Conservation (phyloP, 2,113 vertebrate species). For the Nothoprocta pentlandii region DNA sequence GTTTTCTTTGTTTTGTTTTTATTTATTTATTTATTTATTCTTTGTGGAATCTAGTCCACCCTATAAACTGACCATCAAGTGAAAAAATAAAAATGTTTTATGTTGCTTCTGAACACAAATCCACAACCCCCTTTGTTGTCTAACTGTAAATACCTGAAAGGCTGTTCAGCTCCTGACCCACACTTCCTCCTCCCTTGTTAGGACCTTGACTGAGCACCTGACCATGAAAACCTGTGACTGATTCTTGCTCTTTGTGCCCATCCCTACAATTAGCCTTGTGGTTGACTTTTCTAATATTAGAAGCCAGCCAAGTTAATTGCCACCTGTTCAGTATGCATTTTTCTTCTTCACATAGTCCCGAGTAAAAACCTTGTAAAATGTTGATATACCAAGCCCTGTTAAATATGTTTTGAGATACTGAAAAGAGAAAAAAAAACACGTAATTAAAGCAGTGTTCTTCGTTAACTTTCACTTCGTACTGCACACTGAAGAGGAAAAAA, state of each 20-base stretch:
- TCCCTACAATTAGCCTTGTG: not conserved
- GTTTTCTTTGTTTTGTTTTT: not conserved
- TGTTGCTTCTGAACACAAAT: not conserved
- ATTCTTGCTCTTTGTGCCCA: not conserved
- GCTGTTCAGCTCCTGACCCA: not conserved
- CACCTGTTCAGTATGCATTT: not conserved
- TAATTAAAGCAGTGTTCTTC: not conserved
- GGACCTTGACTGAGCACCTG: not conserved
- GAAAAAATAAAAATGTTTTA: not conserved
- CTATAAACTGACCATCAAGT: not conserved
- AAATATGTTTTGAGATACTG: not conserved
- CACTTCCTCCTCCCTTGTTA: not conserved
- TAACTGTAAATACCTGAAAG: not conserved
- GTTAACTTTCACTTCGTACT: not conserved
- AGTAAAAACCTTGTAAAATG: conserved; percentile 14
- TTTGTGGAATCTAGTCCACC: not conserved
- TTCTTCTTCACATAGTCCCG: not conserved
- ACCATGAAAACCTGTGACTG: accelerated
- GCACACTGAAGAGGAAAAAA: not conserved
- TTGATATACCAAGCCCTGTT: not conserved
- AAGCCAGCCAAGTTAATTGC: not conserved
- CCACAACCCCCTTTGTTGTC: not conserved
- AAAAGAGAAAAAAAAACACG: not conserved
- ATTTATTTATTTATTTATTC: not conserved
- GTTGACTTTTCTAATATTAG: not conserved